Percentiles rank a stretch among this genome's conserved stretches.
These are phyloP conservation scores for Drosophila sulfurigaster DNA, from an alignment of 1,140 invertebrate species.

Conservation along the genomic window DNA sequence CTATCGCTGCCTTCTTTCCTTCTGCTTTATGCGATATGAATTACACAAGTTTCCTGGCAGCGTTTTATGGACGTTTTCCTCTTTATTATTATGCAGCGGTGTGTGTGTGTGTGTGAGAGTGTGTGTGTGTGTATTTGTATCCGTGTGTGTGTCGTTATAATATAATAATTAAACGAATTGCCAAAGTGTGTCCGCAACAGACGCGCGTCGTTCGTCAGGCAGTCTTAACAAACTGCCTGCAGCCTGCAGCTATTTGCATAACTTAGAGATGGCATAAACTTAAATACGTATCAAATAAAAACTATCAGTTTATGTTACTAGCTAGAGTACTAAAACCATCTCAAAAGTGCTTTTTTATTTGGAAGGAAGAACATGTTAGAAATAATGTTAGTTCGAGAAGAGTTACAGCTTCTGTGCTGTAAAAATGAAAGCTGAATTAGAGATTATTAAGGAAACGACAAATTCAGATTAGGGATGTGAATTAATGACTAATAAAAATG, in stretches of 20 bases:
- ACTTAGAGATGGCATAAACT: constrained; percentile 23
- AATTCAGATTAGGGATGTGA: too few relatives aligned
- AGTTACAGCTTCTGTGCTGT: too few relatives aligned
- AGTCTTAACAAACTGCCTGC: constrained; percentile 1
- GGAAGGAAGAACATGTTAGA: background rate
- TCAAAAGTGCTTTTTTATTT: too few relatives aligned
- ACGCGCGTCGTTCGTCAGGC: constrained; percentile 68
- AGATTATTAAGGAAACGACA: too few relatives aligned
- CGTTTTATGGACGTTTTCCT: constrained; percentile 78
- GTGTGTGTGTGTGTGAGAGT: constrained; percentile 15
- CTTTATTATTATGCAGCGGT: constrained; percentile 71
- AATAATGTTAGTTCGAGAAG: background rate
- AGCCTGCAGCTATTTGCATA: constrained; percentile 20
- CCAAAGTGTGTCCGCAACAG: constrained; percentile 79
- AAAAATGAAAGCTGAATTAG: too few relatives aligned
- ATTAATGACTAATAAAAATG: too few relatives aligned
- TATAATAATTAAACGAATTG: constrained; percentile 83
- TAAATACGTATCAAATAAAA: background rate
- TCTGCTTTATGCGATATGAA: constrained; percentile 75
- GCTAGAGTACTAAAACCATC: background rate
- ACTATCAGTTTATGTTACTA: constrained; percentile 1
- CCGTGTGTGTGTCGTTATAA: constrained; percentile 62
- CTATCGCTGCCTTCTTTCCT: constrained; percentile 9
- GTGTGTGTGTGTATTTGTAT: constrained; percentile 26
- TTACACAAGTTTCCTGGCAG: constrained; percentile 80